Evolutionary conservation across 2,888 invertebrate species (phyloP), one percentile per base, ranked within the genome.

Genomic region (Orgyia antiqua): DNA sequence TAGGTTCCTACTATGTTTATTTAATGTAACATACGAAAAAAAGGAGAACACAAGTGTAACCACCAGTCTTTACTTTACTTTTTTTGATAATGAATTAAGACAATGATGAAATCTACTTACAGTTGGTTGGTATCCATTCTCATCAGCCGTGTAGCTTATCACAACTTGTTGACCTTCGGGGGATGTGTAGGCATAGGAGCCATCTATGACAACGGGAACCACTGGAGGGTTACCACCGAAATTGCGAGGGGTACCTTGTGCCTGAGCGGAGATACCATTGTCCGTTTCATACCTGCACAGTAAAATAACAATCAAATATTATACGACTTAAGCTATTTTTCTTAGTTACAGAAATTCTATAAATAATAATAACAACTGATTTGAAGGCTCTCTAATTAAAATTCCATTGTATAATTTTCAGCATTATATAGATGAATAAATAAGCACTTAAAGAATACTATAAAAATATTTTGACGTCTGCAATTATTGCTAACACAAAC

Each of bases 61-160:
- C n/a, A n/a, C n/a, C n/a, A n/a, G n/a, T n/a, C n/a, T n/a, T n/a
- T n/a, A n/a, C n/a, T n/a, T n/a, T n/a, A n/a, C n/a, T n/a, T n/a
- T n/a, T n/a, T n/a, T n/a, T n/a, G n/a, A n/a, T n/a, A n/a, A 15
- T 15, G 6, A 15, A 15, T 15, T 20, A 20, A 20, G 20, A n/a
- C 9, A 20, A 20, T 7, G 4, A 9, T n/a, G 6, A 13, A 20
- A 4, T 20, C 9, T 31, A 55, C 55, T 59, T 62, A 78, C 91
- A 66, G 83, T 69, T 17, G 92, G 88, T 42, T 89, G 89, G 87
- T 89, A 92, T 35, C 93, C 92, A 45, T 90, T 89, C 64, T 92
- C 92, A 51, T 92, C 90, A 46, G 93, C 92, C 33, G 87, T 58
- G 70, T 91, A 93, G 25, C 76, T 70, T 35, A 92, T 61, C n/a